phyloP scores from a whole-genome alignment of 2,113 vertebrate genomes.

The Uropsilus gracilis region DNA sequence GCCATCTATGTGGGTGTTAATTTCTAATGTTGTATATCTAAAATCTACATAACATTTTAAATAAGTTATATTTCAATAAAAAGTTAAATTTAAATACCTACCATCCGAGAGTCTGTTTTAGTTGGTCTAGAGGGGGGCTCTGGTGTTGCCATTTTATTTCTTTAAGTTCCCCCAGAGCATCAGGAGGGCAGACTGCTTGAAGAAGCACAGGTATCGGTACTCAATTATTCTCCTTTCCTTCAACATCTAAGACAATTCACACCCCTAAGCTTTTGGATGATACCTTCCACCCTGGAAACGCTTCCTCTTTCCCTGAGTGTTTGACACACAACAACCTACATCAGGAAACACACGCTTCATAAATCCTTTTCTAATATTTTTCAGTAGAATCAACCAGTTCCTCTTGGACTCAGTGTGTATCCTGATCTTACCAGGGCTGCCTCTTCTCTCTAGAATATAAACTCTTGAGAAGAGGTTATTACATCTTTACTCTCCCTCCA shows the following conservation, averaged over 20 bases:
- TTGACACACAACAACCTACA: neutral
- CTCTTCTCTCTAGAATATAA: neutral
- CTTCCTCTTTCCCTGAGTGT: neutral
- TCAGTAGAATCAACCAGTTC: neutral
- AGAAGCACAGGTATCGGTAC: neutral
- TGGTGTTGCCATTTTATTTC: neutral
- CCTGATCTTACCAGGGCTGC: neutral
- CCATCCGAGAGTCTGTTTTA: neutral
- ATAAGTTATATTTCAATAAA: too few relatives aligned
- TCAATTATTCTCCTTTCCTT: neutral
- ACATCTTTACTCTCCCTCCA: neutral
- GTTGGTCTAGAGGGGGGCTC: neutral
- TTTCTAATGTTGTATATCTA: too few relatives aligned
- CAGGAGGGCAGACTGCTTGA: neutral
- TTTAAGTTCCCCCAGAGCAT: neutral
- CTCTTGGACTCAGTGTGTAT: neutral
- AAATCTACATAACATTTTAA: too few relatives aligned
- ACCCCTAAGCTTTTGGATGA: neutral
- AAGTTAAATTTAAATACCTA: neutral
- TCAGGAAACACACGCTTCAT: neutral
- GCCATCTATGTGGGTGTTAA: too few relatives aligned
- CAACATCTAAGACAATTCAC: neutral
- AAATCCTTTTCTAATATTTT: neutral
- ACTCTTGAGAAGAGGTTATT: neutral
- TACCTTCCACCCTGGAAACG: neutral